Conservation (phyloP, 2,888 invertebrate genomes). For the Synanthedon tipuliformis region DNA sequence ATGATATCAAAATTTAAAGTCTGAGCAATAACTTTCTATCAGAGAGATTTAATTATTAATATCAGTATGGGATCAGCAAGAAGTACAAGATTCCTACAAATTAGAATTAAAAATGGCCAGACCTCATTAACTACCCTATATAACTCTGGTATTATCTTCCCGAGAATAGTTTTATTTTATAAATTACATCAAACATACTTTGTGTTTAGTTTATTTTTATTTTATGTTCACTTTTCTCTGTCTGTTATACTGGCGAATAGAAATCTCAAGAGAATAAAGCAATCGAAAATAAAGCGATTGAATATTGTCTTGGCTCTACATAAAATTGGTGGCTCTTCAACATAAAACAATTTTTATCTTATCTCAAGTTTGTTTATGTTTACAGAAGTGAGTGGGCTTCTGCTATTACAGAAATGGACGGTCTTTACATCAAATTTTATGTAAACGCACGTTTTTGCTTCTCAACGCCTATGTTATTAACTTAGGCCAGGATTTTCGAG, state of each 20-base stretch:
- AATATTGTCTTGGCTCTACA: conserved; percentile 4
- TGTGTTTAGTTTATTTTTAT: background rate
- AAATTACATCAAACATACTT: too few relatives aligned
- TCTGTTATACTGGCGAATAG: conserved; percentile 7
- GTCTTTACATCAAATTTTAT: background rate
- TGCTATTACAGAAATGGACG: background rate
- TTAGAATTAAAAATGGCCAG: too few relatives aligned
- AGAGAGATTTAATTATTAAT: too few relatives aligned
- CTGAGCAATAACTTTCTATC: too few relatives aligned
- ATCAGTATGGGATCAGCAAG: too few relatives aligned
- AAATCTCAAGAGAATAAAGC: conserved; percentile 8
- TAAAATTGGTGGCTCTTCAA: background rate
- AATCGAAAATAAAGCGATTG: conserved; percentile 9
- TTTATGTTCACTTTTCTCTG: conserved; percentile 2
- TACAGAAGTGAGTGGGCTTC: background rate
- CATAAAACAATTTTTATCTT: background rate
- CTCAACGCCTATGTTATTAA: too few relatives aligned
- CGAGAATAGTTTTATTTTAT: too few relatives aligned
- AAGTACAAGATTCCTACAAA: too few relatives aligned
- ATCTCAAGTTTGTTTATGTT: background rate
- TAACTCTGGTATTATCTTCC: too few relatives aligned
- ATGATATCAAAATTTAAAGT: too few relatives aligned
- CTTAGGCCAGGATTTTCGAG: too few relatives aligned
- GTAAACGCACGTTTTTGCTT: background rate
- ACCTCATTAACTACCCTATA: too few relatives aligned